phyloP scores from a whole-genome alignment of 1,140 invertebrate genomes.

The Sesamia nonagrioides region DNA sequence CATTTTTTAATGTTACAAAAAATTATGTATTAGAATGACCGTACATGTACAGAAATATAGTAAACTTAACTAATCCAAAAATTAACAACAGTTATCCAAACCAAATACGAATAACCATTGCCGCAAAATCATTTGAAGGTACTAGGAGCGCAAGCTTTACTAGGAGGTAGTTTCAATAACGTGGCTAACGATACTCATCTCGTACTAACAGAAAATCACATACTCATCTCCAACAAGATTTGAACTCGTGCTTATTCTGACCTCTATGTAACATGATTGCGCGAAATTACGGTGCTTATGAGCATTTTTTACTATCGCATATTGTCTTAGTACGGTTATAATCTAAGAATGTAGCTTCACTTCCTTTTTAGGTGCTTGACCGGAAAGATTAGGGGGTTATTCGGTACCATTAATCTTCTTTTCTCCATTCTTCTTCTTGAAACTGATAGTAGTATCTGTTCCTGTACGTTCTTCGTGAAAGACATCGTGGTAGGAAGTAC shows the following conservation, averaged over 20 bases:
- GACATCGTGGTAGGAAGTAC: too few species aligned
- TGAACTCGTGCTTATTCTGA: slow-evolving; percentile 11
- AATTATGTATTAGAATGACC: too few species aligned
- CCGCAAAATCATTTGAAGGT: slow-evolving; percentile 4
- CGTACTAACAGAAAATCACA: slow-evolving; percentile 3
- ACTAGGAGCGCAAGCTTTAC: background rate
- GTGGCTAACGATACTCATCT: background rate
- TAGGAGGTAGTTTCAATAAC: slow-evolving; percentile 14
- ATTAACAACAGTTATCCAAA: background rate
- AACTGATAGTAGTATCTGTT: too few species aligned
- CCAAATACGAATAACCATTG: slow-evolving; percentile 13
- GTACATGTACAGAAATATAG: too few species aligned
- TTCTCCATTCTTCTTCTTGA: too few species aligned
- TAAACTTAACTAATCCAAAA: too few species aligned
- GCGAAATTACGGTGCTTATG: slow-evolving; percentile 25
- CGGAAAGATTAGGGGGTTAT: background rate
- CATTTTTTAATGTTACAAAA: too few species aligned
- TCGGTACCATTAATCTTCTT: background rate
- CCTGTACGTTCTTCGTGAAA: too few species aligned
- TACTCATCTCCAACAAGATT: slow-evolving; percentile 13
- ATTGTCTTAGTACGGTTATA: slow-evolving; percentile 24
- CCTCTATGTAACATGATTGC: slow-evolving; percentile 21
- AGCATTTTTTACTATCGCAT: slow-evolving; percentile 15
- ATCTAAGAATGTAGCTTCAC: slow-evolving; percentile 9
- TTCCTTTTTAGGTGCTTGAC: slow-evolving; percentile 15